Evolutionary conservation across 2,113 vertebrate genomes (phyloP).

Genomic region (Salvelinus alpinus): DNA sequence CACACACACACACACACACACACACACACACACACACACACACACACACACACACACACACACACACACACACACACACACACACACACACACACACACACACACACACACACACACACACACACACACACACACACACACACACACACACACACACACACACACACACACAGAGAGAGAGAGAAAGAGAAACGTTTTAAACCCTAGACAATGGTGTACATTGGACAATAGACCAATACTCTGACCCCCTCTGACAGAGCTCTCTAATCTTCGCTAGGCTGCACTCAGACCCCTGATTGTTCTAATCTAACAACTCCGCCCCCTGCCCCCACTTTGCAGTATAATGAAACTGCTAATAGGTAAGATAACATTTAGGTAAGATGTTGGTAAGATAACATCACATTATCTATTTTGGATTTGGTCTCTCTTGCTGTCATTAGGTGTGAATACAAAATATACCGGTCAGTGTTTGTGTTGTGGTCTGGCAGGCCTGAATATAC

Average conservation of each 20-base stretch:
- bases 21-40: constrained; percentile 15
- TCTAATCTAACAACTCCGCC: neutral
- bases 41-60: constrained; percentile 29
- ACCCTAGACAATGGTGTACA: constrained; percentile 51
- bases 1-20: constrained; percentile 34
- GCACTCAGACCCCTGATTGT: neutral
- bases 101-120: constrained; percentile 20
- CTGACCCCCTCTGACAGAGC: constrained; percentile 42
- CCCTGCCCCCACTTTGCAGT: constrained; percentile 35
- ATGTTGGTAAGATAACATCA: constrained; percentile 9
- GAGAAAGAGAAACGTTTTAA: constrained; percentile 45
- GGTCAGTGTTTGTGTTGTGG: no score
- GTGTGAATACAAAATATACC: no score
- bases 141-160: no score
- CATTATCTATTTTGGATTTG: constrained; percentile 15
- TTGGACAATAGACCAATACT: constrained; percentile 67
- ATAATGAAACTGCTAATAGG: constrained; percentile 41
- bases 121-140: constrained; percentile 7
- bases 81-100: constrained; percentile 18
- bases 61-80: constrained; percentile 28
- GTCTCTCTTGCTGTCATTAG: neutral
- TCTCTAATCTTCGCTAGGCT: constrained; percentile 9
- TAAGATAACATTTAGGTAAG: constrained; percentile 35
- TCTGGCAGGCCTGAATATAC: no score
- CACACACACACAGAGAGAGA: neutral